These are phyloP conservation scores for Aphelenchoides besseyi DNA, from an alignment of 1,140 invertebrate genomes.

Conservation along the genomic window DNA sequence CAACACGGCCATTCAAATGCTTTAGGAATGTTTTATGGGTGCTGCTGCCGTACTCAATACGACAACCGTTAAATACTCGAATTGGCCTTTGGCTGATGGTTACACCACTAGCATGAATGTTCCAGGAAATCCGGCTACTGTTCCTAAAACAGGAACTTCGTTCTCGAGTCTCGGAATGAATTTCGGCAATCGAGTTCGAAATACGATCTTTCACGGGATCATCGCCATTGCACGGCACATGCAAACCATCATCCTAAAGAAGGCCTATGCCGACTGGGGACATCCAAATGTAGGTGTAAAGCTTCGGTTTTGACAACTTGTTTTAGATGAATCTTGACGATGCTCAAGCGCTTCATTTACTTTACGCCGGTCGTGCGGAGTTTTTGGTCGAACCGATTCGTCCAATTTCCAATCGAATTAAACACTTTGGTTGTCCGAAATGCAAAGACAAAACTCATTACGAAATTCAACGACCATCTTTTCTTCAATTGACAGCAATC, in stretches of 20 bases:
- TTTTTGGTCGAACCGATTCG: constrained; percentile 50
- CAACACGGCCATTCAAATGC: background rate
- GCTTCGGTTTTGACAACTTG: constrained; percentile 5
- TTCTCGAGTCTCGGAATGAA: constrained; percentile 36
- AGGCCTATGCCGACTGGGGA: constrained; percentile 40
- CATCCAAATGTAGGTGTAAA: constrained; percentile 33
- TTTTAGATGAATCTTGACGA: constrained; percentile 46
- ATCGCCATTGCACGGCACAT: constrained; percentile 44
- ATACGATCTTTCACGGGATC: constrained; percentile 43
- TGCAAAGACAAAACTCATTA: constrained; percentile 25
- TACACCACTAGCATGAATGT: constrained; percentile 53
- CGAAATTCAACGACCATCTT: background rate
- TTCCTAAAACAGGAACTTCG: constrained; percentile 48
- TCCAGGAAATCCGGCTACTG: constrained; percentile 45
- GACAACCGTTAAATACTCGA: constrained; percentile 55
- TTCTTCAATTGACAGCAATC: background rate
- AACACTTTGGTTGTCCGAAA: constrained; percentile 53
- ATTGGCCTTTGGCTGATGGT: constrained; percentile 58
- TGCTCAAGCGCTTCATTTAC: constrained; percentile 50
- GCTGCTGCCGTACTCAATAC: constrained; percentile 48
- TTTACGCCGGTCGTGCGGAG: constrained; percentile 58
- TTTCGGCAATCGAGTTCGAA: constrained; percentile 44
- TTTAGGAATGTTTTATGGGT: constrained; percentile 53
- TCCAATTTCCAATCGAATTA: constrained; percentile 55
- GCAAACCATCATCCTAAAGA: constrained; percentile 40